Evolutionary conservation across 2,888 invertebrate genomes (phyloP), one percentile per base, ranked within the genome.

Genomic region (Sarcophaga subvicina): DNA sequence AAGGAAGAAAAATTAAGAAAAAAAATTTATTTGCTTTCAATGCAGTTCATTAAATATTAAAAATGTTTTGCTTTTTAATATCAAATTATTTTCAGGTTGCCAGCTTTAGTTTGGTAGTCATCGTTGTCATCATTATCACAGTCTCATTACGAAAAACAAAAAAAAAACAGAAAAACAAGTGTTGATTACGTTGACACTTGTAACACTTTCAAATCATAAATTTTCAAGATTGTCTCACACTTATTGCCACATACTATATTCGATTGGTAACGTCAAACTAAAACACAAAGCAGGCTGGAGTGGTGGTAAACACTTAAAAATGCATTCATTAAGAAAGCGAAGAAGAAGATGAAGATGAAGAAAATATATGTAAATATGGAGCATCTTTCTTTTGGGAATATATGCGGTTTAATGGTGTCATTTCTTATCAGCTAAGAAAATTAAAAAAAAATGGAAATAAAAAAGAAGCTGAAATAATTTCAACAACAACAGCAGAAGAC

Each of bases 191-290:
- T 86, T 88, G 88, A 87, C 88, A 88, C 86, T 87, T 88, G 88
- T 88, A 88, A 87, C 88, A 88, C 88, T 87, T 88, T 88, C 78
- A 82, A 88, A 88, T 88, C 86, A 86, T 85, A 88, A 88, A 86
- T 87, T 82, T 87, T 82, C 70, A 83, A 88, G 86, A 83, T 88
- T 87, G 86, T 86, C 86, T 86, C 73, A 78, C 83, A 83, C 69
- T n/a, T 70, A 27, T 78, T 87, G 54, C 73, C 27, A 83, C 78
- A 83, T 81, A 20, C 20, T 20, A 22, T 22, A 64, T 62, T 25
- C n/a, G 64, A 73, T 78, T 83, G 27, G 71, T 14, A 76, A 83
- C 72, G 4, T 49, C 62, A 84, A 82, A 0, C 47, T 47, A 82
- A 78, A 80, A 76, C 63, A 79, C 67, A 3, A 27, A 6, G 37